Percentiles rank a stretch among this genome's conserved stretches.
Conservation (phyloP, 2,113 vertebrate genomes). For the Turnix velox region DNA sequence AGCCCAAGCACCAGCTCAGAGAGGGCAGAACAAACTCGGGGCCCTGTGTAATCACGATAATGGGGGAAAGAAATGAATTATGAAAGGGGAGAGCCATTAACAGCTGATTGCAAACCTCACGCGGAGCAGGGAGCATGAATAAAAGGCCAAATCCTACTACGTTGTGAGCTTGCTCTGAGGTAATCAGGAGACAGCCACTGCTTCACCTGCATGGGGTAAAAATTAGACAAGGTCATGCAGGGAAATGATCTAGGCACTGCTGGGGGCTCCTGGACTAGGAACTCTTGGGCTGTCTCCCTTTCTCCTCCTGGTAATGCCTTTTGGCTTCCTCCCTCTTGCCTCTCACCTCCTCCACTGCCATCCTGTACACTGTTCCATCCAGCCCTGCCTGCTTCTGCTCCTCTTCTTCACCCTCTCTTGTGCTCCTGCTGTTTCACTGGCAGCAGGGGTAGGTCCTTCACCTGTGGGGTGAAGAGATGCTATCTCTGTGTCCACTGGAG, state of each 20-base stretch:
- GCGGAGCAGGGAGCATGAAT: background rate
- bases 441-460: background rate
- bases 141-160: background rate
- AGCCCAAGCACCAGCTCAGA: background rate
- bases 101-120: conserved; percentile 30
- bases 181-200: background rate
- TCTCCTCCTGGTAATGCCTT: background rate
- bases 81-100: background rate
- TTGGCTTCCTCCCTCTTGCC: background rate
- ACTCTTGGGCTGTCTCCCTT: background rate
- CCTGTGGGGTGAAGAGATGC: background rate
- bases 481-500: fast-evolving
- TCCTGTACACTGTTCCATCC: background rate
- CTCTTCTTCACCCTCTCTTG: background rate
- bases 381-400: background rate
- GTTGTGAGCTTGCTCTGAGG: background rate
- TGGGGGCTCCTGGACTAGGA: background rate
- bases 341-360: background rate
- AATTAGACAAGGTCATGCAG: background rate
- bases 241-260: background rate
- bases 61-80: background rate
- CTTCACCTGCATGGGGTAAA: background rate
- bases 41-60: background rate
- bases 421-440: background rate
- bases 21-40: background rate